A percentile compares a stretch with the other conserved stretches of the same genome.
phyloP scores from a whole-genome alignment of 2,113 vertebrate genomes.

The Galemys pyrenaicus region DNA sequence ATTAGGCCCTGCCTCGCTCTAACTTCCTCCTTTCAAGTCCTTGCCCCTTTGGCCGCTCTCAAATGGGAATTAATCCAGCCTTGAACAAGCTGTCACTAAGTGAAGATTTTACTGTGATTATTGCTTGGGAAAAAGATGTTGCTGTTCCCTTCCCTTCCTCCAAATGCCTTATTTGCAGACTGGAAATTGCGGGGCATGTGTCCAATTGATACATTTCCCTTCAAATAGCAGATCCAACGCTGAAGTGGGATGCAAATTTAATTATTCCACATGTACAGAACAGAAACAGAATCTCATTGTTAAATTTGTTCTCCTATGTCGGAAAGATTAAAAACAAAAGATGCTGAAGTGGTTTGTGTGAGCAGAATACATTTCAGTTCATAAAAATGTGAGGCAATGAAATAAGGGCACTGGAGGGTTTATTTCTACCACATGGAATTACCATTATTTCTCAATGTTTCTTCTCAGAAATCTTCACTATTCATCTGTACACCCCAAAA shows the following conservation, averaged over 20 bases:
- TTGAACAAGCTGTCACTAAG: conserved; percentile 82
- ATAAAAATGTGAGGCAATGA: conserved; percentile 76
- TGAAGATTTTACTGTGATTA: conserved; percentile 85
- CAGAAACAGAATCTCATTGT: conserved; percentile 87
- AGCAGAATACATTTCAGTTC: conserved; percentile 84
- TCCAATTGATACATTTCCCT: conserved; percentile 87
- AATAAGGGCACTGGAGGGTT: conserved; percentile 69
- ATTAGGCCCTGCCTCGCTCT: conserved; percentile 52
- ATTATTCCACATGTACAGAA: conserved; percentile 88
- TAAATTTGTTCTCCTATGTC: conserved; percentile 86
- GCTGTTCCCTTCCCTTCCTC: conserved; percentile 63
- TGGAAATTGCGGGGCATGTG: conserved; percentile 82
- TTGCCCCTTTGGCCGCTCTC: conserved; percentile 63
- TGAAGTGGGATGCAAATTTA: conserved; percentile 87
- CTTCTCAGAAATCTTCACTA: not conserved
- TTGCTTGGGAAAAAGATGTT: conserved; percentile 82
- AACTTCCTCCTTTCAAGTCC: not conserved
- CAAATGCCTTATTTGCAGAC: conserved; percentile 85
- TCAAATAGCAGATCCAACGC: conserved; percentile 82
- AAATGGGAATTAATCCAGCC: conserved; percentile 81
- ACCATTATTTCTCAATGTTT: conserved; percentile 48
- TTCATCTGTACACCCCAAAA: not conserved
- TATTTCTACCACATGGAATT: conserved; percentile 65
- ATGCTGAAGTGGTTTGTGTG: conserved; percentile 85
- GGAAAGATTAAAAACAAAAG: conserved; percentile 86